Base-by-base conservation (phyloP, 1,140 invertebrate species). In the Cyphomyrmex costatus region DNA sequence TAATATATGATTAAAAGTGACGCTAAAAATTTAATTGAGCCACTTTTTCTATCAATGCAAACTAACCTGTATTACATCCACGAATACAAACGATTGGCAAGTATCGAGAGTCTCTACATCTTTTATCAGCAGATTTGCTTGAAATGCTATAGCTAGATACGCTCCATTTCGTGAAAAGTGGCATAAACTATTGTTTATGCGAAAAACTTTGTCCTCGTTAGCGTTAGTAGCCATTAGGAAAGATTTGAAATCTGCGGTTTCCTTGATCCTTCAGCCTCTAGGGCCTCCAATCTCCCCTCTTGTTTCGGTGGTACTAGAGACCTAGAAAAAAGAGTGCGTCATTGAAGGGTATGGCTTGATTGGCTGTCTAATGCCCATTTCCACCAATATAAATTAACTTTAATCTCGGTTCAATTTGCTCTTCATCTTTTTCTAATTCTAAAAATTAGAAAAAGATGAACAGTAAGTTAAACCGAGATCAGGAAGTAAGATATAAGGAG, bases 51-150 rank as follows among this genome's bases (percentile, higher is more conserved):
- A 66, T 66, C 68, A 1, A 19, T 30, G 42, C 5, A 73, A 58
- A 82, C 90, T 93, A 94, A 95, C 95, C 94, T 95, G 94, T 85
- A 95, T 95, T 73, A 92, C 76, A 82, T 94, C 93, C 19, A 60
- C 1, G 79, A 95, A 95, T 42, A 74, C 1, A 42, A 94, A 94
- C 4, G 89, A 90, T 51, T 89, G 82, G 68, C 88, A 86, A 3
- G 78, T 90, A 10, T 92, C 89, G 2, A 92, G 91, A 19, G 90
- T 92, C 19, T 51, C 78, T 1, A 89, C 88, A 78, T 88, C 89
- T 80, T 92, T 94, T 51, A 95, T 87, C 12, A 90, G 84, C 70
- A 95, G 88, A 84, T 93, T 93, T 30, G 87, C 58, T 73, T 95
- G 92, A 92, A 92, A 92, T 12, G 92, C 94, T 56, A 92, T 49